phyloP scores from a whole-genome alignment of 2,113 vertebrate species.

The Limanda limanda region DNA sequence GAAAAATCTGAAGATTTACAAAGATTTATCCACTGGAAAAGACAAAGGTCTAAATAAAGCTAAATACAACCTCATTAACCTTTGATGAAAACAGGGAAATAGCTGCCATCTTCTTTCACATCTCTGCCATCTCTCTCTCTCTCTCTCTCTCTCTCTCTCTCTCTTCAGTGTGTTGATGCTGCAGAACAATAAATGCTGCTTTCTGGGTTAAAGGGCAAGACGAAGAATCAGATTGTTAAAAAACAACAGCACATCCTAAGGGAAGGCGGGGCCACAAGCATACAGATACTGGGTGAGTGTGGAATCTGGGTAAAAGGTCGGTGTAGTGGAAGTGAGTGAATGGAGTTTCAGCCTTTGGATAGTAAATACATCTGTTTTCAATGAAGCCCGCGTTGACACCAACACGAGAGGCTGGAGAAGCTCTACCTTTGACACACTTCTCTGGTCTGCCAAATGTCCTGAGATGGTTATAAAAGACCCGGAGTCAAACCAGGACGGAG shows the following conservation, averaged over 20 bases:
- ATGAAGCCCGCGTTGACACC: constrained; percentile 46
- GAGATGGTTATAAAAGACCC: background rate
- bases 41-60: background rate
- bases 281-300: constrained; percentile 37
- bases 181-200: constrained; percentile 11
- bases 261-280: constrained; percentile 20
- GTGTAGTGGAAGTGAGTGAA: constrained; percentile 41
- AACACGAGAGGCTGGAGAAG: background rate
- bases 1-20: background rate
- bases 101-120: background rate
- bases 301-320: constrained; percentile 77
- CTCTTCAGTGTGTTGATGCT: constrained; percentile 24
- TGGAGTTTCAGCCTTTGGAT: constrained; percentile 29
- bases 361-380: constrained; percentile 64
- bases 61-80: background rate
- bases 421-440: constrained; percentile 69
- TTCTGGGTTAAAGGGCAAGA: constrained; percentile 75
- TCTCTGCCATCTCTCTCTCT: constrained; percentile 10
- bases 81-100: constrained; percentile 9
- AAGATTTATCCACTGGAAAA: background rate
- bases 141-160: background rate
- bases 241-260: constrained; percentile 5
- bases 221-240: constrained; percentile 21
- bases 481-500: background rate
- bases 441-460: constrained; percentile 12